Evolutionary conservation across 1,140 invertebrate genomes (phyloP).

Genomic region (Bombus superbus): DNA sequence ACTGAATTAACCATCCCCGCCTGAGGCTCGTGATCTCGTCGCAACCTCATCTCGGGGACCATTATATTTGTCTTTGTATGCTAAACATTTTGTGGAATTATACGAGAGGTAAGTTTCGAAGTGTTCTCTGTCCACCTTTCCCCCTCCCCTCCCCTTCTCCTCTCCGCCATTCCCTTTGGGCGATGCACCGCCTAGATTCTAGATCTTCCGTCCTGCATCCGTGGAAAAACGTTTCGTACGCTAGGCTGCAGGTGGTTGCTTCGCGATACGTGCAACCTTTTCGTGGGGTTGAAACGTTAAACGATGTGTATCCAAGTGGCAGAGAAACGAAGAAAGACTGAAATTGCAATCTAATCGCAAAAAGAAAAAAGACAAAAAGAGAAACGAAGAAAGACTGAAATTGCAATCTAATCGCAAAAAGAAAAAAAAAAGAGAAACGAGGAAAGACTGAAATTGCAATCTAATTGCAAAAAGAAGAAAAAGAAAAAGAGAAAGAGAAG

Average conservation of each 20-base stretch:
- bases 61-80: slow-evolving; percentile 80
- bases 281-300: neutral
- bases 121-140: slow-evolving; percentile 53
- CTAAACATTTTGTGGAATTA: slow-evolving; percentile 79
- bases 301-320: neutral
- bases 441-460: too few species aligned
- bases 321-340: neutral
- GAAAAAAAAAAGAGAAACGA: too few species aligned
- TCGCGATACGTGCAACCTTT: neutral
- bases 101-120: slow-evolving; percentile 66
- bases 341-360: neutral
- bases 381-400: too few species aligned
- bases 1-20: slow-evolving; percentile 78
- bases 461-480: too few species aligned
- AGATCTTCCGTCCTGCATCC: neutral
- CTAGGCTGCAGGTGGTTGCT: neutral
- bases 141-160: too few species aligned
- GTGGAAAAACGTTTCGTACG: neutral
- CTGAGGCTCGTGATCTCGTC: slow-evolving; percentile 71
- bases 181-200: neutral
- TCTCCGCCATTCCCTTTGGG: neutral
- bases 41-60: slow-evolving; percentile 77
- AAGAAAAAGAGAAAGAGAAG: too few species aligned
- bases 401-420: too few species aligned
- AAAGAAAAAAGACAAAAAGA: fast-evolving